These are phyloP conservation scores for Cyprinodon variegatus DNA, from an alignment of 2,113 vertebrate species.

Conservation along the genomic window DNA sequence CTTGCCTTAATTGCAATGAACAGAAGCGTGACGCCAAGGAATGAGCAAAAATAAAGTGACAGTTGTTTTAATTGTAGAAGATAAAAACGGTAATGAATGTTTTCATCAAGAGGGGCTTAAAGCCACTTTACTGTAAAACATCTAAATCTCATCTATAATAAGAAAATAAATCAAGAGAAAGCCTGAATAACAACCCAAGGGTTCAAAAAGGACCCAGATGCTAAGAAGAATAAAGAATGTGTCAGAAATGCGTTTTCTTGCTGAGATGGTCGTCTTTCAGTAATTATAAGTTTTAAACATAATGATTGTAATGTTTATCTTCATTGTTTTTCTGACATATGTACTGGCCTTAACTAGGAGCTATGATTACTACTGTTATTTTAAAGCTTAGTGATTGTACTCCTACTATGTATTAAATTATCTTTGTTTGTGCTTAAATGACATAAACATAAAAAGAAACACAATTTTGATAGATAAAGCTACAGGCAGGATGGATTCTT, in stretches of 20 bases:
- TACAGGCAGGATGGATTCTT: background rate
- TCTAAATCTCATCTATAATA: background rate
- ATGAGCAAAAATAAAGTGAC: conserved; percentile 72
- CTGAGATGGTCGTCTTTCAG: background rate
- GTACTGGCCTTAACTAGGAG: background rate
- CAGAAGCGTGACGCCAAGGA: conserved; percentile 76
- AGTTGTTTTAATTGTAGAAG: conserved; percentile 66
- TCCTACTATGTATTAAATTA: background rate
- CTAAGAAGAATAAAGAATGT: background rate
- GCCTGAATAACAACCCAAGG: background rate
- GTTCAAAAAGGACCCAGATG: background rate
- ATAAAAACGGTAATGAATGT: conserved; percentile 17
- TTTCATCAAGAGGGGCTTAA: background rate
- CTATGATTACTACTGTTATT: background rate
- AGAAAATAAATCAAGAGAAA: background rate
- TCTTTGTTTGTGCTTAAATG: background rate
- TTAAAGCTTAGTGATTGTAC: background rate
- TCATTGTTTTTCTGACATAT: background rate
- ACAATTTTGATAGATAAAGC: background rate
- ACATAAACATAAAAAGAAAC: background rate
- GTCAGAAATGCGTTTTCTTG: background rate
- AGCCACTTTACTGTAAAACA: background rate
- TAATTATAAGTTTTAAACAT: background rate
- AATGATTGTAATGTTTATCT: background rate
- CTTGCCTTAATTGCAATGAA: conserved; percentile 85